Evolutionary conservation across 2,113 vertebrate genomes (phyloP), one percentile per base, ranked within the genome.

Genomic region (Ifrita kowaldi): DNA sequence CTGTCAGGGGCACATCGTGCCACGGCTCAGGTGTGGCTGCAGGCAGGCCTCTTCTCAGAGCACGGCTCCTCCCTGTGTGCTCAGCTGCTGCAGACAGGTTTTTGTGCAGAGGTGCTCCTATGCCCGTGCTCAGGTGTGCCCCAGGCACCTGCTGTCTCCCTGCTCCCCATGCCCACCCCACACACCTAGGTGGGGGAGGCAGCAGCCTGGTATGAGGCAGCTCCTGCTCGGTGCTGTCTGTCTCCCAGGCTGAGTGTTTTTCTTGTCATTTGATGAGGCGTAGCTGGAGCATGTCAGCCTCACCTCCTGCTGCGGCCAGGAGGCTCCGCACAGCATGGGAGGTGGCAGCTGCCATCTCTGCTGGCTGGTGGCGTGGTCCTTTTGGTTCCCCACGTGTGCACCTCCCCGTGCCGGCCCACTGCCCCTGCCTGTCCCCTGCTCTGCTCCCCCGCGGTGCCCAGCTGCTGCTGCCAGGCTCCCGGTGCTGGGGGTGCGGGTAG

Each of bases 121-220:
- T 33, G 20, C 30, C 53, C 2, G 0, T 16, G 19, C 53, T 83
- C 37, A 57, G 53, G 57, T 80, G 63, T 6, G 17, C 56, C 77
- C 32, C 67, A 9, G 82, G 42, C 12, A 13, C 32, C 47, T 83
- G 23, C 65, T 71, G 41, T 23, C 14, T 89, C 19, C 49, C 11
- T 79, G 14, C 30, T 80, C 22, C 9, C 5, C 27, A 11, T 60
- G 24, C n/a, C 53, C 17, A 64, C 32, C 50, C 39, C 15, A 3
- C 0, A 0, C 41, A 4, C 9, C 5, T 0, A 4, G 3, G 47
- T 42, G 39, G 26, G 39, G 26, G 22, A 95, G 53, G 52, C 42
- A 69, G 81, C 57, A 92, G 65, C 33, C 71, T 49, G 46, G n/a
- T 11, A 4, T 0, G 3, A 64, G 79, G 60, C 69, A 81, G 92